phyloP scores from a whole-genome alignment of 2,797 vertebrate genomes.

The Brachymystax lenok region DNA sequence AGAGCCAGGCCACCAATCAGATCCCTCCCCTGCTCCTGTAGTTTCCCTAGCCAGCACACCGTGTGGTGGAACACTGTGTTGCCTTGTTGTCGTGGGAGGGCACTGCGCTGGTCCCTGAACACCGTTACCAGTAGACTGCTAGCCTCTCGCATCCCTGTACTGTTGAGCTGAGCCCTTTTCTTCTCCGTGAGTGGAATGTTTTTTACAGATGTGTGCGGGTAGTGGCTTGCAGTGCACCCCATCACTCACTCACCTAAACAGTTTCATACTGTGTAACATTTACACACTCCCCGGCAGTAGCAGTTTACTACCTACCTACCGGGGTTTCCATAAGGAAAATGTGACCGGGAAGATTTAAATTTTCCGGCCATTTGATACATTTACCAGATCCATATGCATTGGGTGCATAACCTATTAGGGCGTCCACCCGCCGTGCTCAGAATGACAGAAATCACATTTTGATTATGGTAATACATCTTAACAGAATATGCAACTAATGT shows the following conservation, averaged over 20 bases:
- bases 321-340: not conserved
- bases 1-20: conserved; percentile 8
- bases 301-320: conserved; percentile 28
- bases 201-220: conserved; percentile 15
- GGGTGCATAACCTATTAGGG: too few relatives aligned
- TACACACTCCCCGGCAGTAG: conserved; percentile 2
- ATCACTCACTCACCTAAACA: conserved; percentile 1
- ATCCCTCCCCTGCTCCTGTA: conserved; percentile 2
- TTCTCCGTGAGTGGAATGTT: conserved; percentile 23
- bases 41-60: conserved; percentile 9
- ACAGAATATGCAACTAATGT: too few relatives aligned
- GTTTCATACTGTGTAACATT: conserved; percentile 11
- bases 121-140: not conserved
- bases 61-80: conserved; percentile 22
- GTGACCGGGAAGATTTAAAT: too few relatives aligned
- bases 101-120: not conserved
- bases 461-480: too few relatives aligned
- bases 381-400: too few relatives aligned
- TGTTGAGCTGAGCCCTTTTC: not conserved
- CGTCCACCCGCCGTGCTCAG: too few relatives aligned
- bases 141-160: not conserved
- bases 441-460: too few relatives aligned
- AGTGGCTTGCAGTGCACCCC: conserved; percentile 7
- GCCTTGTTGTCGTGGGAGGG: conserved; percentile 1
- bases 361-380: too few relatives aligned